phyloP scores from a whole-genome alignment of 2,888 invertebrate species.

The Lasioglossum villosulum region DNA sequence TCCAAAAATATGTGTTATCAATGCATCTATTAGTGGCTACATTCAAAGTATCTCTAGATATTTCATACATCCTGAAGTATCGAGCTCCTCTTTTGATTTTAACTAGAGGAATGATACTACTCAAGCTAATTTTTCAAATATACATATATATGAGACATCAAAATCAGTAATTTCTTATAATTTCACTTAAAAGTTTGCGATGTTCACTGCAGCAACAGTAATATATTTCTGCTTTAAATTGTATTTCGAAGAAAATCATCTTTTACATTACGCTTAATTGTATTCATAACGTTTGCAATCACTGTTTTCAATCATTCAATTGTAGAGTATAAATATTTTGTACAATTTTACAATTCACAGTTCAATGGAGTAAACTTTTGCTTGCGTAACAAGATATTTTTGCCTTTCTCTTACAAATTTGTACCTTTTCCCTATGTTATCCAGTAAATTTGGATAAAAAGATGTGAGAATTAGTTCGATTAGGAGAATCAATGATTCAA shows the following conservation, averaged over 20 bases:
- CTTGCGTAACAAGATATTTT: no score
- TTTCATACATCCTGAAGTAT: background rate
- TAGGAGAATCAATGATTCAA: no score
- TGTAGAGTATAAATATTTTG: background rate
- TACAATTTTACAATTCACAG: background rate
- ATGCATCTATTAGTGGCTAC: background rate
- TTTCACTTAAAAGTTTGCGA: background rate
- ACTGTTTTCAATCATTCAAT: background rate
- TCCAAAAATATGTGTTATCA: background rate
- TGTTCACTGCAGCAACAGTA: background rate
- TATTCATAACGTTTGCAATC: background rate
- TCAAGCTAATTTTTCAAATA: background rate
- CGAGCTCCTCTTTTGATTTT: background rate
- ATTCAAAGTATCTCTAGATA: slow-evolving; percentile 2
- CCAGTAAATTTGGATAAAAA: no score
- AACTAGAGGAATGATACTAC: background rate
- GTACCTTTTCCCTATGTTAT: no score
- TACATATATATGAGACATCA: background rate
- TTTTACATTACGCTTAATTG: background rate
- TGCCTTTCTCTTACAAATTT: no score
- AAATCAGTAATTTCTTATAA: background rate
- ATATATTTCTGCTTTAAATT: slow-evolving; percentile 1
- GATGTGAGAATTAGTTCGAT: no score
- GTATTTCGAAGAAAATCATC: background rate
- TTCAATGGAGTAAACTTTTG: no score